Conservation (phyloP, 2,113 vertebrate species). For the Menura novaehollandiae region DNA sequence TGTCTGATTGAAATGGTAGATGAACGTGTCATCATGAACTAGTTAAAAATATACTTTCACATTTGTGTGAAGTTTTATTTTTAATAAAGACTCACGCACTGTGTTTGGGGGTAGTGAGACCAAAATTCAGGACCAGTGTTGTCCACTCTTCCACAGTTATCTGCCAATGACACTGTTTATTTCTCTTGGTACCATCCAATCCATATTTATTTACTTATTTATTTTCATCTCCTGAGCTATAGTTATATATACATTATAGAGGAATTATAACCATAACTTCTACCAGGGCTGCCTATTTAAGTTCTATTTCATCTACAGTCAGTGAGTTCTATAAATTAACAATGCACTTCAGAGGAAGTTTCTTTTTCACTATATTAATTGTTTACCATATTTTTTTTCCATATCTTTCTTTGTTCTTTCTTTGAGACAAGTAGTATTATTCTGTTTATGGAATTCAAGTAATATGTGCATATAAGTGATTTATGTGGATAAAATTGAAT, state of each 20-base stretch:
- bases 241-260: background rate
- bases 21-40: background rate
- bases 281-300: background rate
- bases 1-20: slow-evolving; percentile 36
- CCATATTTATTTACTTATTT: background rate
- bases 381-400: background rate
- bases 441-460: background rate
- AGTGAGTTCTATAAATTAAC: background rate
- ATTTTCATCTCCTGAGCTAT: background rate
- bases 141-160: background rate
- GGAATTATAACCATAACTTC: background rate
- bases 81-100: background rate
- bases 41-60: slow-evolving; percentile 29
- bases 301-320: background rate
- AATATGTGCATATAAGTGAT: background rate
- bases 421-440: background rate
- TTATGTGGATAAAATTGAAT: background rate
- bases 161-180: background rate
- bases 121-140: background rate
- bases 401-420: background rate
- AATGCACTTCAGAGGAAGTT: background rate
- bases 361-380: background rate
- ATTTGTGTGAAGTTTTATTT: background rate
- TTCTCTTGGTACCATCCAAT: background rate
- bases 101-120: background rate